Base-by-base conservation (phyloP, 2,797 vertebrate species). In the Acanthopagrus latus region DNA sequence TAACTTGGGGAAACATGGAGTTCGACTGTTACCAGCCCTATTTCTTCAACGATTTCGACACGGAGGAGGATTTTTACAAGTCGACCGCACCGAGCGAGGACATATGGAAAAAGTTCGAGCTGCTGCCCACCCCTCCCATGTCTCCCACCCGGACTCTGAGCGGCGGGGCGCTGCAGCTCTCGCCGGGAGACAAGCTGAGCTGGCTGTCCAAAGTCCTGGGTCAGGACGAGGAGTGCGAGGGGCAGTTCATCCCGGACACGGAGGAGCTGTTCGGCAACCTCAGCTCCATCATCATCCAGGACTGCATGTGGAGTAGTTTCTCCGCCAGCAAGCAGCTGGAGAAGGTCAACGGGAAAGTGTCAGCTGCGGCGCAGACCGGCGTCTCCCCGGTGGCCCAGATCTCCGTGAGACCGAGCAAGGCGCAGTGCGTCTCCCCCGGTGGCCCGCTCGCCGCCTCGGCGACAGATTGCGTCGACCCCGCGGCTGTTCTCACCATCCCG, bases 31-130 rank as follows among this genome's bases (percentile, higher is more conserved):
- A 95, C 83, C 96, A 96, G 80, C 97, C 97, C 70, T 99, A 97
- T 94, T 99, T 99, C 86, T 96, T 96, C 83, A 96, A 98, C 74
- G 93, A 94, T 78, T 93, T 94, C 29, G 97, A 98, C 83, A 93
- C 93, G 1, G 96, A 93, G 88, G 97, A 98, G 90, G 97, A 99
- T 93, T 99, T 96, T 86, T 97, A 97, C 89, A 97, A 96, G 86
- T 98, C 96, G 64, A 98, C 97, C 20, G 97, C 97, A 2, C 98
- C 98, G 46, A 98, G 98, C 71, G 98, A 98, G 93, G 97, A 99
- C 88, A 99, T 99, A 89, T 99, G 98, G 98, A 99, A 99, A 95
- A 99, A 99, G 96, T 99, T 99, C 92, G 97, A 99, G 94, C 94
- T 99, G 91, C 93, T 99, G 94, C 93, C 97, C 95, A 91, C 97